A percentile compares a stretch with the other conserved stretches of the same genome.
Conservation (phyloP, 2,888 invertebrate genomes). For the Platerodrilus igneus region DNA sequence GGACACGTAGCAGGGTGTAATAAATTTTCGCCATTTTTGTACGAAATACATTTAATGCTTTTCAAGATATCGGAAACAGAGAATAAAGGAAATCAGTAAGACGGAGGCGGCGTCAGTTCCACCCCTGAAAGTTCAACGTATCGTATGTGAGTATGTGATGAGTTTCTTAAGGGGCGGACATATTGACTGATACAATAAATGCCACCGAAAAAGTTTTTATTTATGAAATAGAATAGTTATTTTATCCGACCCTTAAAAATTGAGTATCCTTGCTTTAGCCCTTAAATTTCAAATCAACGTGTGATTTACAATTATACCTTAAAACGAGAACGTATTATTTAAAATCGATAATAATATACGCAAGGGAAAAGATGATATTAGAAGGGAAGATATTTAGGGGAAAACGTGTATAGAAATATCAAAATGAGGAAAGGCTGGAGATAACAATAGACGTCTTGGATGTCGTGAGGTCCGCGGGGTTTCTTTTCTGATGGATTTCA, state of each 20-base stretch:
- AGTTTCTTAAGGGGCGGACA: conserved; percentile 42
- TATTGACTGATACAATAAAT: conserved; percentile 30
- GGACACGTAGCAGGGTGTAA: no score
- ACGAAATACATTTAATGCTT: conserved; percentile 43
- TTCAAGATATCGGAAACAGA: conserved; percentile 40
- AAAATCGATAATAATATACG: conserved; percentile 48
- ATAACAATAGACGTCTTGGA: conserved; percentile 44
- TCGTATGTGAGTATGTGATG: conserved; percentile 48
- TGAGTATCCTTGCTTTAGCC: no score
- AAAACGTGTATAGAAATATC: conserved; percentile 40
- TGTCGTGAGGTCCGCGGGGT: conserved; percentile 42
- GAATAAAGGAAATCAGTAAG: conserved; percentile 27
- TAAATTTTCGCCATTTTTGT: conserved; percentile 39
- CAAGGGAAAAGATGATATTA: conserved; percentile 40
- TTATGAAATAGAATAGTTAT: no score
- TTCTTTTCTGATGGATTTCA: conserved; percentile 47
- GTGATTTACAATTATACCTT: no score
- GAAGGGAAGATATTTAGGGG: conserved; percentile 36
- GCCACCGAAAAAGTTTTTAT: no score
- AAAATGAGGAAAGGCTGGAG: conserved; percentile 43
- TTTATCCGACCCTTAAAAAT: no score
- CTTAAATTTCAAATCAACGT: no score
- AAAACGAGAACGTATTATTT: no score
- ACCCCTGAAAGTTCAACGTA: conserved; percentile 41
- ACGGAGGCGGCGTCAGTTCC: conserved; percentile 39